Evolutionary conservation across 1,140 invertebrate species (phyloP).

Genomic region (Reticulitermes speratus): DNA sequence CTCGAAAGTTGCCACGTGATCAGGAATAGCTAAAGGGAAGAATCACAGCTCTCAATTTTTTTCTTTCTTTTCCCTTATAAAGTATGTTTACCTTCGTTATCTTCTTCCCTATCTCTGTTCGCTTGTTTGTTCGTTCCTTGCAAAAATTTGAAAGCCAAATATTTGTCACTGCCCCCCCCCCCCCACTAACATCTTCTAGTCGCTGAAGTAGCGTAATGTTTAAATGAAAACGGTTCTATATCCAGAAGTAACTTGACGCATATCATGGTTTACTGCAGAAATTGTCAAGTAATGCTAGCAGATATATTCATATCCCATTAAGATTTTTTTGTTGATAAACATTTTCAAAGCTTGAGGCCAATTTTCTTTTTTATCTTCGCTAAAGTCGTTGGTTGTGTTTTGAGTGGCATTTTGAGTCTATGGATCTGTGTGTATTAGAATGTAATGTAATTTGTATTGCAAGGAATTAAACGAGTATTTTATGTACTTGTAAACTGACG

Average conservation of each 20-base stretch:
- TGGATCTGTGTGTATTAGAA: too few species aligned
- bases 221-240: background rate
- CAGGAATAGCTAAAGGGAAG: background rate
- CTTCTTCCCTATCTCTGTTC: constrained; percentile 21
- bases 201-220: background rate
- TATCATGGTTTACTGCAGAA: too few species aligned
- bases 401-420: too few species aligned
- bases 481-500: too few species aligned
- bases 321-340: too few species aligned
- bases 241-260: background rate
- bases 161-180: constrained; percentile 18
- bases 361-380: too few species aligned
- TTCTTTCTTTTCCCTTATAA: background rate
- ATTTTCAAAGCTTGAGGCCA: too few species aligned
- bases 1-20: background rate
- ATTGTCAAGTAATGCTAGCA: too few species aligned
- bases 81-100: constrained; percentile 23
- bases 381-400: too few species aligned
- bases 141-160: constrained; percentile 26
- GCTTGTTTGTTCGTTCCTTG: constrained; percentile 20
- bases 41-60: background rate
- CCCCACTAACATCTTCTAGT: background rate
- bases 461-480: too few species aligned
- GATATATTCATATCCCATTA: too few species aligned
- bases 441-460: too few species aligned